phyloP scores from a whole-genome alignment of 2,113 vertebrate species.

The Stegastes partitus region DNA sequence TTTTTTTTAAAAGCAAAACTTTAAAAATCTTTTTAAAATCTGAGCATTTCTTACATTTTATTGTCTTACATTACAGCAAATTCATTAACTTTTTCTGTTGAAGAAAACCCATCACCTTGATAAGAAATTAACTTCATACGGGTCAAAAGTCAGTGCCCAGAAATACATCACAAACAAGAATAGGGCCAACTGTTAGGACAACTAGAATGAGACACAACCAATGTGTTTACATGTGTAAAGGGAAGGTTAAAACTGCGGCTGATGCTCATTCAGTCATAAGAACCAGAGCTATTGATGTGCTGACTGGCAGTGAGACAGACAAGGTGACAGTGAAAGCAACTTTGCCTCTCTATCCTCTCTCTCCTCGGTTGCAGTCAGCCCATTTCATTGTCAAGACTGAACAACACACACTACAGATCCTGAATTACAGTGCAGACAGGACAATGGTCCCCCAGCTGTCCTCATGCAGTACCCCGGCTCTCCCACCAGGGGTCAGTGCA shows the following conservation, averaged over 20 bases:
- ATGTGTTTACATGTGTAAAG: too few relatives aligned
- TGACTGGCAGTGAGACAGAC: neutral
- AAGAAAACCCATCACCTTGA: too few relatives aligned
- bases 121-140: too few relatives aligned
- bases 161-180: too few relatives aligned
- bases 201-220: too few relatives aligned
- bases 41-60: too few relatives aligned
- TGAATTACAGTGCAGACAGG: neutral
- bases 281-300: neutral
- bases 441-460: neutral
- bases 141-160: too few relatives aligned
- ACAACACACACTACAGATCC: neutral
- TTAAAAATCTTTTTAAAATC: too few relatives aligned
- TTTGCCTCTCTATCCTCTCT: neutral
- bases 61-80: too few relatives aligned
- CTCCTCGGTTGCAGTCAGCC: neutral
- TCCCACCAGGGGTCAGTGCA: slow-evolving; percentile 76
- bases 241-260: neutral
- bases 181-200: too few relatives aligned
- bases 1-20: too few relatives aligned
- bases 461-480: slow-evolving; percentile 15
- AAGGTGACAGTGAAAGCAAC: neutral
- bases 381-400: slow-evolving; percentile 1
- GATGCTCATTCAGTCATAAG: neutral
- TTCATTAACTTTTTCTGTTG: too few relatives aligned